Evolutionary conservation across 2,113 vertebrate genomes (phyloP).

Genomic region (Pachypanchax playfairii): DNA sequence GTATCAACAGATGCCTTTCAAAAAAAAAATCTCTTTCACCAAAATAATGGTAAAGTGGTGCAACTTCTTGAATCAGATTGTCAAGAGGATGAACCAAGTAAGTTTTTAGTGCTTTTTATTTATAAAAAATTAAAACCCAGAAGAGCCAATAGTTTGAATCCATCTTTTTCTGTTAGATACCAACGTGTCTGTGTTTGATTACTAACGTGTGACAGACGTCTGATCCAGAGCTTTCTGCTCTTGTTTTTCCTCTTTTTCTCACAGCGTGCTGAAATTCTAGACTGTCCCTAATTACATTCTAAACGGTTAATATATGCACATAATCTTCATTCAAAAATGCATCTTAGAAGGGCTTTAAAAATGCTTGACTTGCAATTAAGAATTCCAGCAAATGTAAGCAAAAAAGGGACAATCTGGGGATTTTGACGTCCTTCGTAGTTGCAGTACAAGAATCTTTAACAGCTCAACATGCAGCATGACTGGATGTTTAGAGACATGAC

Average conservation of each 20-base stretch:
- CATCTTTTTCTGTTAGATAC: constrained; percentile 16
- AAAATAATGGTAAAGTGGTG: too few species aligned
- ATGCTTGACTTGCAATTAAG: not conserved
- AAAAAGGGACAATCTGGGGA: not conserved
- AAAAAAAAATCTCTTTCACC: too few species aligned
- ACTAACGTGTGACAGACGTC: constrained; percentile 47
- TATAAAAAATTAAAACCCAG: not conserved
- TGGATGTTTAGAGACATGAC: constrained; percentile 65
- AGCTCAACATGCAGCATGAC: constrained; percentile 28
- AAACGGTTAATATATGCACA: not conserved
- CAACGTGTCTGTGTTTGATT: constrained; percentile 29
- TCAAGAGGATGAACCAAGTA: too few species aligned
- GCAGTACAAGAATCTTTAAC: constrained; percentile 15
- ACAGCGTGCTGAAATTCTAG: constrained; percentile 31
- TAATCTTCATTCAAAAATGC: constrained; percentile 5
- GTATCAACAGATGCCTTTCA: too few species aligned
- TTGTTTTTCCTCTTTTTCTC: constrained; percentile 30
- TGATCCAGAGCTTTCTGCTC: constrained; percentile 26
- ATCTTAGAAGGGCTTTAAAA: not conserved
- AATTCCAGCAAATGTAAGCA: not conserved
- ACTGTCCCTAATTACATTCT: constrained; percentile 35
- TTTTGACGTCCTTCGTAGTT: constrained; percentile 4
- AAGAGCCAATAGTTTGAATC: not conserved
- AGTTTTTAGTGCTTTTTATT: not conserved
- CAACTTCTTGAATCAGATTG: too few species aligned